Evolutionary conservation across 2,797 vertebrate species (phyloP), one percentile per base, ranked within the genome.

Genomic region (Coreius guichenoti): DNA sequence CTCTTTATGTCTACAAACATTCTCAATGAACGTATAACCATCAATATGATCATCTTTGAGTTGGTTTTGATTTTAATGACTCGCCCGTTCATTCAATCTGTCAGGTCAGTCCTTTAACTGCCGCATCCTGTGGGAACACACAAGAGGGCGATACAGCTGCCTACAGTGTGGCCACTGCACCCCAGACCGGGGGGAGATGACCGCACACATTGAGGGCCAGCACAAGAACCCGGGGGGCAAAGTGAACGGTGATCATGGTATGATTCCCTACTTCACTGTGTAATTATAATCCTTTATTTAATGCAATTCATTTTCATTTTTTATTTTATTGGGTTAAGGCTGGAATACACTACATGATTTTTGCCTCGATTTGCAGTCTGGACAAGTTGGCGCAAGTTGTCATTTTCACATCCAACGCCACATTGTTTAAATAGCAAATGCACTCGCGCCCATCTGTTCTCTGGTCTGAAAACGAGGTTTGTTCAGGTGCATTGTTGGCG

Each of bases 101-200:
- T 83, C 92, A 98, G 97, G 95, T 77, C 90, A 95, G 83, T 88
- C 94, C 72, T 94, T 95, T 92, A 95, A 90, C 92, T 96, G 96
- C 88, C 96, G 97, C 68, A 95, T 99, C 33, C 94, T 98, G 14
- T 99, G 97, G 98, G 96, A 98, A 91, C 97, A 99, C 94, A 98
- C 96, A 3, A 96, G 95, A 81, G 98, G 97, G 68, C 95, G 95
- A 90, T 98, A 98, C 91, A 96, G 92, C 9, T 98, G 98, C 89
- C 93, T 96, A 86, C 97, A 98, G 93, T 98, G 98, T 86, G 93
- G 95, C 82, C 93, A 95, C 90, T 91, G 89, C 5, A 92, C 92
- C 1, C 93, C 94, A 76, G 96, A 96, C 29, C 95, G 96, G 67
- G 93, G 96, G 21, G 96, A 97, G 85, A 97, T 99, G 95, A 97